These are phyloP conservation scores for Parnassius mnemosyne DNA, from an alignment of 2,888 invertebrate genomes.

Conservation along the genomic window DNA sequence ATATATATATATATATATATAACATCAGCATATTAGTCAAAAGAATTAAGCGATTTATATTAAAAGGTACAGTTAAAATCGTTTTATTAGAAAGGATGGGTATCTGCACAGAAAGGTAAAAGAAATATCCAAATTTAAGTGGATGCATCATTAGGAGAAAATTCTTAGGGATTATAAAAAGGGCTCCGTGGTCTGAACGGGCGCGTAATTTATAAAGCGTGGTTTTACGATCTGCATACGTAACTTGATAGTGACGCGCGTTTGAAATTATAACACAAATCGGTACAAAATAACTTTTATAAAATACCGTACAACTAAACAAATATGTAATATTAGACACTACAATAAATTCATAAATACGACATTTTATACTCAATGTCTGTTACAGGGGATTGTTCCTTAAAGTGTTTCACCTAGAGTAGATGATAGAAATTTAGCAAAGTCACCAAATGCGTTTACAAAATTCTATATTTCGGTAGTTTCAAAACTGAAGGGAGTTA, in stretches of 20 bases:
- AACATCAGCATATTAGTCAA: too few relatives aligned
- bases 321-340: too few relatives aligned
- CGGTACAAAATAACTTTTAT: not conserved
- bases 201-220: constrained; percentile 70
- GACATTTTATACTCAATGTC: too few relatives aligned
- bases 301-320: too few relatives aligned
- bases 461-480: too few relatives aligned
- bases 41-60: constrained; percentile 2
- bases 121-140: constrained; percentile 60
- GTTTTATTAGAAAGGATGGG: constrained; percentile 35
- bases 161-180: constrained; percentile 75
- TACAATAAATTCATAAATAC: too few relatives aligned
- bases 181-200: constrained; percentile 48
- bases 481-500: too few relatives aligned
- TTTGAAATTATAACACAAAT: not conserved
- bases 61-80: constrained; percentile 13
- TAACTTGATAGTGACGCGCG: constrained; percentile 46
- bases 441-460: too few relatives aligned
- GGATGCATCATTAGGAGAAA: constrained; percentile 66
- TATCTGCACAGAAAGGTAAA: constrained; percentile 46
- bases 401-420: too few relatives aligned
- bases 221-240: constrained; percentile 68
- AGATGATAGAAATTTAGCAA: too few relatives aligned
- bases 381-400: too few relatives aligned
- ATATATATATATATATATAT: too few relatives aligned